Evolutionary conservation across 2,888 invertebrate genomes (phyloP), one percentile per base, ranked within the genome.

Genomic region (Ectemnius continuus): DNA sequence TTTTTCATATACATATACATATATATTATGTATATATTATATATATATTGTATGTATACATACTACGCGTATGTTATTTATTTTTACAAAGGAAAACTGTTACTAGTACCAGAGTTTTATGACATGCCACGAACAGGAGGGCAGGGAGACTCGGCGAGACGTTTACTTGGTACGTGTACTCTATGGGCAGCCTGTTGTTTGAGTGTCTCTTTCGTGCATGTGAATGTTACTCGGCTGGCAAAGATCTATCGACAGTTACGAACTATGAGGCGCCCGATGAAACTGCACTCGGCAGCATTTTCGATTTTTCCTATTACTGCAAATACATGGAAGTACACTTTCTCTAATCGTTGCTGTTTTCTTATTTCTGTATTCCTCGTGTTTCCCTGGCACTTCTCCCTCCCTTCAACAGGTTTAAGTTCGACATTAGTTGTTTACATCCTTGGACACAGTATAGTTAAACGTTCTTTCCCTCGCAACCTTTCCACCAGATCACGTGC

Each of bases 1-100:
- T 84, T 81, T 81, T 76, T 75, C 65, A 78, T 75, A 69, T 70
- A 73, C 58, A 68, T 56, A 67, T 36, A 59, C 64, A 65, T 62
- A 65, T 18, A 61, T 8, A 56, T 36, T 26, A 73, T 65, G 71
- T 65, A 75, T 73, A 59, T 67, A 72, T 70, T 52, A 52, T 84
- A 84, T 73, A 77, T 64, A 84, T 78, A 68, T 75, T 75, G 64
- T 70, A 73, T 61, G 66, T 60, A 72, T 47, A 11, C 36, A 46
- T 23, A 72, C 62, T 67, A 36, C 62, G 73, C 71, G 58, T 67
- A 72, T 72, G 61, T 67, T 74, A 80, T 73, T 75, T 81, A 77
- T 73, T 83, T 76, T 83, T 79, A 76, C 66, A 60, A 72, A 58
- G 36, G 36, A 36, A 36, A 36, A 14, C 57, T 66, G 76, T 81